phyloP scores from a whole-genome alignment of 1,140 invertebrate species.

The Bactericera cockerelli region DNA sequence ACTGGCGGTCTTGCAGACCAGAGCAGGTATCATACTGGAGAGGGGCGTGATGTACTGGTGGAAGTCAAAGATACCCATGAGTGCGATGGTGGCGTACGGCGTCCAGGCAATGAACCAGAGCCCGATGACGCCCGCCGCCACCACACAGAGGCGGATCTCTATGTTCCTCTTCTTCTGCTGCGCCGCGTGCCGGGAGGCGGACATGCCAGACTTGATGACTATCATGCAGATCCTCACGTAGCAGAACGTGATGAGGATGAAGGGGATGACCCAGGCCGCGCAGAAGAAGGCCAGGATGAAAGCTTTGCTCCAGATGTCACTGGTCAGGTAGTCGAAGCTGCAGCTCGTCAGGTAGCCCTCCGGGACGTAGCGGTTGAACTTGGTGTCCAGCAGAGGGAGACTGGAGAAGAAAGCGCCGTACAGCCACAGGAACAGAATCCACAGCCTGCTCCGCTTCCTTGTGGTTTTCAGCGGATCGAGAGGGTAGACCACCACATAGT shows the following conservation, averaged over 20 bases:
- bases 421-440: conserved; percentile 49
- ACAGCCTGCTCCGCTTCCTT: conserved; percentile 39
- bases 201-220: conserved; percentile 16
- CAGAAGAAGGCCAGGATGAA: conserved; percentile 51
- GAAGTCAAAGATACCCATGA: conserved; percentile 49
- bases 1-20: conserved; percentile 56
- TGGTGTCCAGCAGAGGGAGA: conserved; percentile 48
- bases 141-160: conserved; percentile 45
- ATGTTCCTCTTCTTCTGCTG: conserved; percentile 46
- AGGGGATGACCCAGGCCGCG: conserved; percentile 48
- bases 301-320: conserved; percentile 34
- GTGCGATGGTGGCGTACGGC: conserved; percentile 52
- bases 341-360: conserved; percentile 65
- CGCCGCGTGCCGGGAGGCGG: conserved; percentile 22
- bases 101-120: conserved; percentile 62
- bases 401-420: conserved; percentile 48
- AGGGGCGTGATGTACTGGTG: conserved; percentile 44
- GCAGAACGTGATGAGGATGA: conserved; percentile 49
- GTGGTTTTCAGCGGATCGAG: conserved; percentile 44
- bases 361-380: conserved; percentile 53
- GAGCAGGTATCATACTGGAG: conserved; percentile 52
- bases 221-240: conserved; percentile 43
- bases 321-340: conserved; percentile 60
- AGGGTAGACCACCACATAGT: conserved; percentile 52
- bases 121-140: conserved; percentile 45